Evolutionary conservation across 2,888 invertebrate species (phyloP).

Genomic region (Elegia similella): DNA sequence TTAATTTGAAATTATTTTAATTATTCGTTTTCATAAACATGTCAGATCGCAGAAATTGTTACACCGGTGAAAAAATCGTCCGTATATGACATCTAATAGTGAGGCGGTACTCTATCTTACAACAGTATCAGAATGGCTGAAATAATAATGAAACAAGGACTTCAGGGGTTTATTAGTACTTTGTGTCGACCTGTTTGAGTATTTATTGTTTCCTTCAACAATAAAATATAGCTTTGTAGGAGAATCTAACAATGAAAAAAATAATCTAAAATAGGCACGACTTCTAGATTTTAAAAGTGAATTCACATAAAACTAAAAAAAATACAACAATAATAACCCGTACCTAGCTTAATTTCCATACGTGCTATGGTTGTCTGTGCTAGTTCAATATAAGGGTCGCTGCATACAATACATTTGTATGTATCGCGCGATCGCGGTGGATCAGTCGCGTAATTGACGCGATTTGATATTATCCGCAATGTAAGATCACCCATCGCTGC

Average conservation of each 20-base stretch:
- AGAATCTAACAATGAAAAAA: no score
- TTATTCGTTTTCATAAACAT: background rate
- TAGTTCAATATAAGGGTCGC: constrained; percentile 51
- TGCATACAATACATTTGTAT: constrained; percentile 72
- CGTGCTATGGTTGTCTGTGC: background rate
- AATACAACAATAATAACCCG: constrained; percentile 4
- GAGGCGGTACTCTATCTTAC: no score
- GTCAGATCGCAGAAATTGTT: background rate
- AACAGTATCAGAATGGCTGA: no score
- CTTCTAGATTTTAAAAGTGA: background rate
- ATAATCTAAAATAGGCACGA: no score
- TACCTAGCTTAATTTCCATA: constrained; percentile 4
- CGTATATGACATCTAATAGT: no score
- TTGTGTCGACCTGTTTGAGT: no score
- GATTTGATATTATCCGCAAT: constrained; percentile 72
- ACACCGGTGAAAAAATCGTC: no score
- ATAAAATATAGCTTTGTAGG: no score
- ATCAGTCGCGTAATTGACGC: constrained; percentile 77
- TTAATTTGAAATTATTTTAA: background rate
- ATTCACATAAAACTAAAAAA: background rate
- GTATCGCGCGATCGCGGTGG: constrained; percentile 68
- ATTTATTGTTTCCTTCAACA: no score
- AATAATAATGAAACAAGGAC: no score
- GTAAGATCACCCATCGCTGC: constrained; percentile 67
- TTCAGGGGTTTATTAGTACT: no score